Percentiles rank a stretch among this genome's conserved stretches.
Conservation (phyloP, 2,797 vertebrate species). For the Acipenser ruthenus region DNA sequence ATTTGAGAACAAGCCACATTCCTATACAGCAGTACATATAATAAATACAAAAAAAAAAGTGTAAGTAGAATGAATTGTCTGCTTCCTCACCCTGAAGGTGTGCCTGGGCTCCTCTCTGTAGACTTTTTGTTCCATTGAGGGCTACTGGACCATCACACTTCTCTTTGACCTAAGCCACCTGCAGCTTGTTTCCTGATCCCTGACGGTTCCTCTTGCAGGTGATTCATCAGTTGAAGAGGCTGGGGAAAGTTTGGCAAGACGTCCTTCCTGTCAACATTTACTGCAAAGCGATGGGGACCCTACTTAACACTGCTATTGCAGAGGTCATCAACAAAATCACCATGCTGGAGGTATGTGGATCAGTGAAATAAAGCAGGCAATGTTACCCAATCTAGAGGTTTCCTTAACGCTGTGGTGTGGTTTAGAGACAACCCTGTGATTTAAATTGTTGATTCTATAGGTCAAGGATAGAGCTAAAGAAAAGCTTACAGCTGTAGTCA, state of each 20-base stretch:
- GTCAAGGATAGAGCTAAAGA: too few species aligned
- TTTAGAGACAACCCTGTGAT: conserved; percentile 3
- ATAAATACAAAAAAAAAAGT: too few species aligned
- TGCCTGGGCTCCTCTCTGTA: too few species aligned
- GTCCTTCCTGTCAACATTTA: conserved; percentile 84
- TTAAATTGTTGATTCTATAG: neutral
- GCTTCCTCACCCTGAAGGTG: too few species aligned
- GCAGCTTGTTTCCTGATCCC: too few species aligned
- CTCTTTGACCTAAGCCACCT: too few species aligned
- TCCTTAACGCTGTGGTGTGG: neutral
- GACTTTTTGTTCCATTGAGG: too few species aligned
- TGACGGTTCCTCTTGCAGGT: conserved; percentile 54
- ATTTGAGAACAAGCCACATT: too few species aligned
- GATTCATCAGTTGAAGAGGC: conserved; percentile 82
- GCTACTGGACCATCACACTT: too few species aligned
- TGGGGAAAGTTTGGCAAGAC: conserved; percentile 92
- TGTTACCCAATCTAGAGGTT: neutral
- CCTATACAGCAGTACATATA: too few species aligned
- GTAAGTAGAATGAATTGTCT: too few species aligned
- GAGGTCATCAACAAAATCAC: conserved; percentile 78
- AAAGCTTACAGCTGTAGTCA: too few species aligned
- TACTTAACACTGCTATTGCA: conserved; percentile 78
- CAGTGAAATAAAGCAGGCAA: neutral
- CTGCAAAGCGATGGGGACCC: conserved; percentile 87
- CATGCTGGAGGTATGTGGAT: conserved; percentile 74